Evolutionary conservation across 2,797 vertebrate genomes (phyloP), one percentile per base, ranked within the genome.

Genomic region (Limosa lapponica): DNA sequence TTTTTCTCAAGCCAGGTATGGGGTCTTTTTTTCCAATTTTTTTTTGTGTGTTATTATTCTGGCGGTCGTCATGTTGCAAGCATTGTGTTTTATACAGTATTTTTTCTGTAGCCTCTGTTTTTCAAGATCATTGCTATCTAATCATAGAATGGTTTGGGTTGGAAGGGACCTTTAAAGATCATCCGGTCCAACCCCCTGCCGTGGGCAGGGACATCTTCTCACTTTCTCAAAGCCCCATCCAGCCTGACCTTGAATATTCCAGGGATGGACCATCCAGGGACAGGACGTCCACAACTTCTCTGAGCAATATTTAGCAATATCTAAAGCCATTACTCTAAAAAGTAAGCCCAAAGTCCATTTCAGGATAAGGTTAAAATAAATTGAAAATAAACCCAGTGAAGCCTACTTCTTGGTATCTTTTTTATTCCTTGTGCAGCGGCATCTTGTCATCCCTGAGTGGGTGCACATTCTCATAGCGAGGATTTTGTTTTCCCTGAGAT

Each of bases 381-480:
- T 37, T 44, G n/a, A 44, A 75, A 18, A 28, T 54, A 48, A 90
- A 48, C 13, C 3, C 44, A 41, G 39, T n/a, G 69, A 70, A 89
- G 20, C 7, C 8, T 1, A 2, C 20, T 72, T 58, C 10, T 57
- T 46, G 36, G 2, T 51, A 25, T 55, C 9, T 37, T 27, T 69
- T 54, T 41, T 39, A 66, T 73, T 24, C 5, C 16, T 82, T 1
- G 0, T 41, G 23, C 62, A 30, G 49, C 0, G 0, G 6, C 28
- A 16, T 44, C 0, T 0, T 3, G 0, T 41, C 3, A 1, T 75
- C 62, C 39, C 17, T 64, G 70, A 22, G n/a, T 32, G 48, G 51
- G 17, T 28, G 28, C 11, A 8, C 0, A 0, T 83, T 86, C 64
- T 64, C 7, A 3, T 20, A 41, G 52, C 0, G 0, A 61, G 24